Percentiles rank a stretch among this genome's conserved stretches.
phyloP scores from a whole-genome alignment of 2,888 invertebrate genomes.

The Rhogogaster chlorosoma region DNA sequence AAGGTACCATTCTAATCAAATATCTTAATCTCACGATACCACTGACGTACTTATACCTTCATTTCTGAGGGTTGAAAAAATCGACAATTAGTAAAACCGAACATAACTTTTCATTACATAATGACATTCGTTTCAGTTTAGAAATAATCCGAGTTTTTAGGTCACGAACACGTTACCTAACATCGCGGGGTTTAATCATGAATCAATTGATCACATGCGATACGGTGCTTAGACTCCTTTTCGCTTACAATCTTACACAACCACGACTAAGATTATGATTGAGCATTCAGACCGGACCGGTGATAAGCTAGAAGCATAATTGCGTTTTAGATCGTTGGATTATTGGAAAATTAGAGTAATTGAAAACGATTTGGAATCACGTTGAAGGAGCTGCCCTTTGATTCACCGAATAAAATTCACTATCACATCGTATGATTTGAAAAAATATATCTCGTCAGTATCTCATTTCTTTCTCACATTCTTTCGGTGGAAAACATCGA shows the following conservation, averaged over 20 bases:
- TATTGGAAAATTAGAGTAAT: background rate
- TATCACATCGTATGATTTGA: background rate
- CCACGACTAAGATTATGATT: background rate
- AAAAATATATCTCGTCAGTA: background rate
- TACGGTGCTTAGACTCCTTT: background rate
- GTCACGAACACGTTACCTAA: background rate
- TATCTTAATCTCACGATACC: too few species aligned
- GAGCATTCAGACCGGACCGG: background rate
- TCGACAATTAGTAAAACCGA: background rate
- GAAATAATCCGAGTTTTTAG: background rate
- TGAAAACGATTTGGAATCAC: background rate
- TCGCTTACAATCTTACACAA: background rate
- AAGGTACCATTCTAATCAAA: background rate
- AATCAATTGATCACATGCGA: background rate
- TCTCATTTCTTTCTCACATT: background rate
- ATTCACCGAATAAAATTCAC: background rate
- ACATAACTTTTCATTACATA: background rate
- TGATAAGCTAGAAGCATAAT: background rate
- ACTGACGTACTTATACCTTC: too few species aligned
- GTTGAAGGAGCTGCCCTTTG: background rate
- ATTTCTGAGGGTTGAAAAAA: background rate
- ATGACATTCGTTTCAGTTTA: background rate
- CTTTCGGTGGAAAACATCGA: background rate
- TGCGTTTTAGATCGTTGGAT: background rate
- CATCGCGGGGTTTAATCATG: background rate